Percentiles rank a stretch among this genome's conserved stretches.
These are phyloP conservation scores for Melipona bicolor DNA, from an alignment of 2,888 invertebrate genomes.

Conservation along the genomic window DNA sequence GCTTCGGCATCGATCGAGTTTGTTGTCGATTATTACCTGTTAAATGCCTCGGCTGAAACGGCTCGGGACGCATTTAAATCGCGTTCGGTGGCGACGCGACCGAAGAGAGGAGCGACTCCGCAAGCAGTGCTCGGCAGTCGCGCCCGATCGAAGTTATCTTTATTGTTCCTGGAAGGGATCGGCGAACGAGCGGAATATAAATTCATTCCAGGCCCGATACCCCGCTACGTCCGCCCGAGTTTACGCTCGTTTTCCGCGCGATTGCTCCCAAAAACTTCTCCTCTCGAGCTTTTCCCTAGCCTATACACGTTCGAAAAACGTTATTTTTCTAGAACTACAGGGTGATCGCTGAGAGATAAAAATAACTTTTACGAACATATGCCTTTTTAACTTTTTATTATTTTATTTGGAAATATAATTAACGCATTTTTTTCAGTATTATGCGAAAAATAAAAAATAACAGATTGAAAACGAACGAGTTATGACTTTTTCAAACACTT, in stretches of 20 bases:
- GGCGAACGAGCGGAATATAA: background rate
- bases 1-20: constrained; percentile 26
- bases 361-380: too few species aligned
- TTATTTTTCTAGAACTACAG: too few species aligned
- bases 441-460: too few species aligned
- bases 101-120: background rate
- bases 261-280: background rate
- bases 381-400: too few species aligned
- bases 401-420: too few species aligned
- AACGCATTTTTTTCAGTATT: too few species aligned
- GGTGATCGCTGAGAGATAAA: too few species aligned
- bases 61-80: constrained; percentile 33
- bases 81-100: constrained; percentile 5
- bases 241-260: background rate
- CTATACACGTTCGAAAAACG: too few species aligned
- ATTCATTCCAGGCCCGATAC: background rate
- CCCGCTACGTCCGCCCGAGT: background rate
- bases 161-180: constrained; percentile 28
- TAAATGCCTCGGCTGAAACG: constrained; percentile 42
- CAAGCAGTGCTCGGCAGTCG: background rate
- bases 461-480: too few species aligned
- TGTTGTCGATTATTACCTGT: constrained; percentile 57
- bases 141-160: constrained; percentile 3
- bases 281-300: too few species aligned
- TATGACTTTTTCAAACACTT: too few species aligned